Evolutionary conservation across 92 coral and sea anemone species (phyloP), one percentile per base, ranked within the genome.

Genomic region (Heliopora coerulea): DNA sequence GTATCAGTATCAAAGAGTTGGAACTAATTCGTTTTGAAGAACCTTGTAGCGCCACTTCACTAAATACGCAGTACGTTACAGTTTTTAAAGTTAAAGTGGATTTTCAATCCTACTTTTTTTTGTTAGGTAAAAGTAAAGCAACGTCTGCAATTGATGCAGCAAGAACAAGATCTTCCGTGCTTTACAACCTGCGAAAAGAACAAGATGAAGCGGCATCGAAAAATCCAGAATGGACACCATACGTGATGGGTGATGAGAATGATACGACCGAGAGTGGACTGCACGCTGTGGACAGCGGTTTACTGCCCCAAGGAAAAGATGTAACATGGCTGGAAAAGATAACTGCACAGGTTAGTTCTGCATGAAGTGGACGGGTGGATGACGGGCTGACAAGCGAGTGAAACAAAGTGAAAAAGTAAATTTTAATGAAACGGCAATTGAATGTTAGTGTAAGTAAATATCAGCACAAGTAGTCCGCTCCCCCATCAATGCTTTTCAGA

Each of bases 291-390:
- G 77, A 70, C 8, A 70, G 77, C 31, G 62, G 54, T 35, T 54
- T 70, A 18, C 77, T 70, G 10, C 77, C 52, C 41, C 77, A 54
- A 32, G 77, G 63, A 52, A 35, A 86, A 46, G 84, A 93, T 65
- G 84, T 87, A 5, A 93, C 98, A 1, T 93, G 98, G 98, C 84
- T 93, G 54, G 91, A 93, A 72, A 89, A 81, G 59, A 96, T 96
- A 20, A 91, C 89, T 20, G 88, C 89, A 28, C 91, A 93, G 96
- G 98, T 93, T 1, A 46, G 52, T 8, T 10, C 10, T 6, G 14
- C 14, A 46, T 6, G 2, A 15, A 15, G 3, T 15, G 52, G 2
- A 46, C 12, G 52, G 2, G 15, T 15, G n/a, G n/a, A 46, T 15
- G n/a, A 46, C n/a, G 17, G 15, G 2, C 12, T 7, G 3, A 46